Base-by-base conservation (phyloP, 2,888 invertebrate genomes). In the Scelioninae gen. 1 region DNA sequence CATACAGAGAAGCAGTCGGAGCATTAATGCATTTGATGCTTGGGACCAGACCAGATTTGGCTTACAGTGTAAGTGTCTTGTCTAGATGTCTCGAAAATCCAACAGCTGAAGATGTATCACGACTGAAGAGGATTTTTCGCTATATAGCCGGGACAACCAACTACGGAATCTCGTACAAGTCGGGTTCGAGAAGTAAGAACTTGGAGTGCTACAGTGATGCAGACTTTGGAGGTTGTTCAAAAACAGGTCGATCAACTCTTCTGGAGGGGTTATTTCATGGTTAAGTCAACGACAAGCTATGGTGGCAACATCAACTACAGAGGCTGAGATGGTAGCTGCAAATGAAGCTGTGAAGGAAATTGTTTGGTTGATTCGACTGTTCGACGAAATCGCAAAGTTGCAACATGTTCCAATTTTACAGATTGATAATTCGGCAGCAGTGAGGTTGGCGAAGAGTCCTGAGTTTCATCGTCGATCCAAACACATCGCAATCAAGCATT, bases 141-240 rank as follows among this genome's bases (percentile, higher is more conserved):
- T 89, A 90, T 62, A 76, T 89, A n/a, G 74, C 84, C 45, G 88
- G 86, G 11, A 89, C 88, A 8, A 31, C 80, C 7, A 77, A 88
- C 72, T 53, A 71, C 11, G 86, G 86, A 5, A 87, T 89, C 55
- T 13, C 13, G 40, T 66, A 66, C 34, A 66, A 66, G 13, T 65
- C 38, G 23, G 23, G 51, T 23, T 10, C 16, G n/a, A 66, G 40
- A 34, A 29, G 13, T 31, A 16, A 43, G 10, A 56, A 16, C 13
- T 31, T 71, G 16, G 51, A 71, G 8, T 53, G 55, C 11, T 84
- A 71, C 16, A 90, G 89, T 49, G 89, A 92, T 86, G 89, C 90
- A 31, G 90, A 92, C 83, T 91, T 88, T 78, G 89, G 87, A 53
- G 88, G 88, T 5, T 88, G 88, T 31, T 47, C 58, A 34, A 86